Conservation (phyloP, 2,888 invertebrate species). For the Diloba caeruleocephala region DNA sequence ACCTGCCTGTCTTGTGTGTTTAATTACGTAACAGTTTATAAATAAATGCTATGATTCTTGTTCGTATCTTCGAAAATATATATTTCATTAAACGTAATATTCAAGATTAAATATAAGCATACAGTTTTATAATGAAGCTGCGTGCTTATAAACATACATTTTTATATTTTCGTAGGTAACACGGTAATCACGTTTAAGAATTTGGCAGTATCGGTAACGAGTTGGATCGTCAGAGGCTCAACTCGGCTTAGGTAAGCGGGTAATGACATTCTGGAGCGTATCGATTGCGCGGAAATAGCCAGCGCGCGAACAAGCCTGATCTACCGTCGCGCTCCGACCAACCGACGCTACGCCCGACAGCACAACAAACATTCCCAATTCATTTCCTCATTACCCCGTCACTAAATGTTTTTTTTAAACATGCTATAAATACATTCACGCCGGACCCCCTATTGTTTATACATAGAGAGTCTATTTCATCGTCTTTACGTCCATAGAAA, state of each 20-base stretch:
- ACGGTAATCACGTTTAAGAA: slow-evolving; percentile 37
- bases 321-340: slow-evolving; percentile 35
- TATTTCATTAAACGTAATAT: too few relatives aligned
- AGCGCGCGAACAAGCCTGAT: slow-evolving; percentile 49
- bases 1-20: too few relatives aligned
- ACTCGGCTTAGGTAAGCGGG: slow-evolving; percentile 63
- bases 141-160: slow-evolving; percentile 7
- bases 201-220: slow-evolving; percentile 44
- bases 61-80: neutral
- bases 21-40: too few relatives aligned
- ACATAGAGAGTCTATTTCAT: neutral
- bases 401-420: slow-evolving; percentile 24
- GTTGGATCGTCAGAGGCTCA: slow-evolving; percentile 49
- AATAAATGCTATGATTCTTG: too few relatives aligned
- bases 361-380: slow-evolving; percentile 39
- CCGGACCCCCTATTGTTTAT: neutral
- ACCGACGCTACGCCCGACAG: slow-evolving; percentile 23
- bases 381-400: slow-evolving; percentile 42
- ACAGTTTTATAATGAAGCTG: neutral
- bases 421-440: neutral
- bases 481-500: too few relatives aligned
- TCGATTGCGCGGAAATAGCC: slow-evolving; percentile 70
- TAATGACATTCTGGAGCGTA: slow-evolving; percentile 72
- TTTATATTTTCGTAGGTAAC: slow-evolving; percentile 16
- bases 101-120: too few relatives aligned